Evolutionary conservation across 1,140 invertebrate genomes (phyloP), one percentile per base, ranked within the genome.

Genomic region (Periplaneta americana): DNA sequence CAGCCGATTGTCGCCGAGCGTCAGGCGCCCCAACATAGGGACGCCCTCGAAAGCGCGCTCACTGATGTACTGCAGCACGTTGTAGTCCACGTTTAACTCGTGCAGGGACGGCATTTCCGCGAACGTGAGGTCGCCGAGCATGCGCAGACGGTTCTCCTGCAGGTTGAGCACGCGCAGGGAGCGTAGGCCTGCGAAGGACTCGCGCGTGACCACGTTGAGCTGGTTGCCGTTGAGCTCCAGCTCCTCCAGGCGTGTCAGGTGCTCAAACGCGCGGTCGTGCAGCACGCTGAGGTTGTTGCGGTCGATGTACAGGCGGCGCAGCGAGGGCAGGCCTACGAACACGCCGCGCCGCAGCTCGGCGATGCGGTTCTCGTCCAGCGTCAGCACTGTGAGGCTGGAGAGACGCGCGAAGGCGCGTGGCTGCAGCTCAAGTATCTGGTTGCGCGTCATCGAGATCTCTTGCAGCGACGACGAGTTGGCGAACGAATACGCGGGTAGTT

Each of bases 41-140:
- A 96, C 87, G 0, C 93, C 94, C 31, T 92, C 90, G 79, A 96
- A 91, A 1, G 95, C 94, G 31, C 92, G 91, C 57, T 93, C 92
- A 13, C 92, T 92, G 79, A 96, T 92, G 83, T 91, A 91, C 86
- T 90, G 87, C 77, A 95, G 92, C 74, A 91, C 89, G 88, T 96
- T 96, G 83, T 92, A 91, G 82, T 93, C 93, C 82, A 96, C 86
- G 74, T 94, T 89, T 80, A 96, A 88, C 81, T 95, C 93, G 82
- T 91, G 89, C 10, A 96, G 84, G 87, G 92, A 92, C 85, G 87
- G 92, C 85, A 96, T 88, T 85, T 96, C 94, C 0, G 92, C 90
- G 86, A 97, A 96, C 5, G 92, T 93, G 74, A 91, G 90, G 35
- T 95, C 93, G 2, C 93, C 93, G 80, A 96, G 90, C 85, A 93